Conservation (phyloP, 2,113 vertebrate species). For the Eclectus roratus region DNA sequence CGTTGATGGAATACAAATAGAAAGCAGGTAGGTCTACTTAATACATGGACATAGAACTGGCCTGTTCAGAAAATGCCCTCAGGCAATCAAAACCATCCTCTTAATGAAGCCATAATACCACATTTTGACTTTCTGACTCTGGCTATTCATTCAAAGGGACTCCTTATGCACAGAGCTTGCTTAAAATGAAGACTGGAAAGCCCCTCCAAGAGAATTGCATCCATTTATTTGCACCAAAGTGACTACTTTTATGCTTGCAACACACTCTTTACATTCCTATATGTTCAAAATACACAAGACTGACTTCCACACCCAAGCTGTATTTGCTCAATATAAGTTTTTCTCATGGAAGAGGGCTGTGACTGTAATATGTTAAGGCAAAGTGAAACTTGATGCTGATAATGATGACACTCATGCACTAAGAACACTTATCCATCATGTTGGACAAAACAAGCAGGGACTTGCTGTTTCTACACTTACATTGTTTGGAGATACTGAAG, state of each 20-base stretch:
- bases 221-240: background rate
- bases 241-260: background rate
- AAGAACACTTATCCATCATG: background rate
- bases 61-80: background rate
- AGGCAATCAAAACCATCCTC: background rate
- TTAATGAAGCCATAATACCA: background rate
- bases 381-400: background rate
- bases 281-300: background rate
- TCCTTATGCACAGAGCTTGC: background rate
- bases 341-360: background rate
- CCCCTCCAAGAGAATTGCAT: background rate
- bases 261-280: background rate
- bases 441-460: background rate
- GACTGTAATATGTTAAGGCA: background rate
- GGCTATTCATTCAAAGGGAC: constrained; percentile 7
- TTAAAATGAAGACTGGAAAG: constrained; percentile 10
- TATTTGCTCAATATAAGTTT: background rate
- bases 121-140: constrained; percentile 25
- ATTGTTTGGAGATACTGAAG: background rate
- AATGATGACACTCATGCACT: background rate
- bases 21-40: background rate
- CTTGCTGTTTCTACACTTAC: background rate
- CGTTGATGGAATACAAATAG: background rate
- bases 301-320: background rate
- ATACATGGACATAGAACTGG: background rate